A percentile compares a stretch with the other conserved stretches of the same genome.
These are phyloP conservation scores for Amblyraja radiata DNA, from an alignment of 2,797 vertebrate species.

Conservation along the genomic window DNA sequence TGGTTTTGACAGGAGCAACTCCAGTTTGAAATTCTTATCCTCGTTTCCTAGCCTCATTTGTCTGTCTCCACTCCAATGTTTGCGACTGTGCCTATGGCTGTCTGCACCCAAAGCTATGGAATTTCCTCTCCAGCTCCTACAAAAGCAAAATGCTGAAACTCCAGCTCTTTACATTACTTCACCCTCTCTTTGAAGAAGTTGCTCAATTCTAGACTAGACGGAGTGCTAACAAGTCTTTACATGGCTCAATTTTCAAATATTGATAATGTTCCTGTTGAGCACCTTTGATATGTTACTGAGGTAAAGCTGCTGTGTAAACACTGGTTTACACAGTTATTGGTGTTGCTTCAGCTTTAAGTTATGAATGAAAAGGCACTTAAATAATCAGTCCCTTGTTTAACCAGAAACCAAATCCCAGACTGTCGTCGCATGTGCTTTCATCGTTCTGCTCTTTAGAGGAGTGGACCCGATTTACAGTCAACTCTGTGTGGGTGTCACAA, in stretches of 20 bases:
- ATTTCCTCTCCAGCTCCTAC: no score
- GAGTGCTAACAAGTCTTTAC: background rate
- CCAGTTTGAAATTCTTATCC: no score
- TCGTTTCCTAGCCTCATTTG: background rate
- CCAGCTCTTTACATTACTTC: background rate
- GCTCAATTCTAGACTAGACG: background rate
- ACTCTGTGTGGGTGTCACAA: background rate
- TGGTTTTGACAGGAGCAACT: no score
- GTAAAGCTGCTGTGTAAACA: background rate
- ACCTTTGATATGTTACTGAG: no score
- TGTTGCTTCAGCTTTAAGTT: background rate
- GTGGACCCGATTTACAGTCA: background rate
- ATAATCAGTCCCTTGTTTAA: background rate
- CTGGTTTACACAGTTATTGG: no score
- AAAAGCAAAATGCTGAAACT: background rate
- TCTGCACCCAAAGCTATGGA: no score
- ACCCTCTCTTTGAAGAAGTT: no score
- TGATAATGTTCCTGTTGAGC: background rate
- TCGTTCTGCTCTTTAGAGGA: background rate
- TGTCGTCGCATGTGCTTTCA: background rate
- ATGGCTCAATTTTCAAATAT: background rate
- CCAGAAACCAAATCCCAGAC: conserved; percentile 5
- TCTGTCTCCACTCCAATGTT: background rate
- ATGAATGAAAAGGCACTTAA: background rate
- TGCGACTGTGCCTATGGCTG: no score